phyloP scores from a whole-genome alignment of 2,888 invertebrate genomes.

The Ferrisia virgata region DNA sequence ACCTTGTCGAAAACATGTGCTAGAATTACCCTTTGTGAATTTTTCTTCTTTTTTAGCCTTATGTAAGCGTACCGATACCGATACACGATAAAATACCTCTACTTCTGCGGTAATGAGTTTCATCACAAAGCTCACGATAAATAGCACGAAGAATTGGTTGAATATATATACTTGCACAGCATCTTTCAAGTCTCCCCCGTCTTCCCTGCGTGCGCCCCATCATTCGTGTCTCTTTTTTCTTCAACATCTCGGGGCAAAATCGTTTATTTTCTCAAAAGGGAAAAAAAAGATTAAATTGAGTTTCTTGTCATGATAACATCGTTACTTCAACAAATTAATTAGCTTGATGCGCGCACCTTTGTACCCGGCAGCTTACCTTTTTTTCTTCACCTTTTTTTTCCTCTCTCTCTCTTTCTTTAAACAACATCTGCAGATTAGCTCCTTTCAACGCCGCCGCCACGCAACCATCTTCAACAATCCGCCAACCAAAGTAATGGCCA shows the following conservation, averaged over 20 bases:
- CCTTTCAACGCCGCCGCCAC: not conserved
- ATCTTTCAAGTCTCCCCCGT: not conserved
- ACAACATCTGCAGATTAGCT: not conserved
- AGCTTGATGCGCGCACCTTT: conserved; percentile 2
- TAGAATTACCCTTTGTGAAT: not conserved
- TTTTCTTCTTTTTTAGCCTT: not conserved
- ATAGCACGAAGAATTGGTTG: too few species aligned
- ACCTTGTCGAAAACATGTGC: not conserved
- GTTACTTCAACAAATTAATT: conserved; percentile 26
- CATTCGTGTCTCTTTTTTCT: too few species aligned
- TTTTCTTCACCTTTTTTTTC: not conserved
- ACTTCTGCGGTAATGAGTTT: conserved; percentile 1
- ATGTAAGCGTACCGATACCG: not conserved
- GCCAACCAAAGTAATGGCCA: conserved; percentile 1
- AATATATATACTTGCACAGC: too few species aligned
- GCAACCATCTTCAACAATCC: not conserved
- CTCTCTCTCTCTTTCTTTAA: not conserved
- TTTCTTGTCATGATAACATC: not conserved
- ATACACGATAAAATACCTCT: not conserved
- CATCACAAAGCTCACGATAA: not conserved
- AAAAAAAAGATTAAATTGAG: conserved; percentile 6
- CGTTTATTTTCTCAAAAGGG: not conserved
- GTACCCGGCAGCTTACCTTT: not conserved
- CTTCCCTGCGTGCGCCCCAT: not conserved
- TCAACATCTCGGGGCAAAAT: not conserved